Evolutionary conservation across 2,888 invertebrate genomes (phyloP).

Genomic region (Eurytoma adleriae): DNA sequence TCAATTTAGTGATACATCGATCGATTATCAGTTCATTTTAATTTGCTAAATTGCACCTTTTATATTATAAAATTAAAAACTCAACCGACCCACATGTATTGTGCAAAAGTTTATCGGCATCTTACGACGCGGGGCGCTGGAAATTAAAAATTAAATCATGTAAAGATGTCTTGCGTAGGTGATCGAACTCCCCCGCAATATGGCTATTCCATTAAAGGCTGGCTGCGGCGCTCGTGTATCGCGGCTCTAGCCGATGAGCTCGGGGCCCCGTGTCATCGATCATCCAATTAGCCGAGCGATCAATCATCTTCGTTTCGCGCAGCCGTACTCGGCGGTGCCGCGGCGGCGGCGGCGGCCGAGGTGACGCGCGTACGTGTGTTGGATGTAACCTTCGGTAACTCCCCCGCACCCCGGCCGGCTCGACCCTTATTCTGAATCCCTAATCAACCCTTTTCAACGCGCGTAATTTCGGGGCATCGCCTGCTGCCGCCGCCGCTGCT

Average conservation of each 20-base stretch:
- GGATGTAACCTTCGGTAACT: slow-evolving; percentile 35
- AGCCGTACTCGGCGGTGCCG: slow-evolving; percentile 1
- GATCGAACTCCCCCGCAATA: slow-evolving; percentile 27
- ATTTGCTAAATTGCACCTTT: too few species aligned
- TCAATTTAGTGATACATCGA: too few species aligned
- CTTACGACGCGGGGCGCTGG: too few species aligned
- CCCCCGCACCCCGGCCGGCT: slow-evolving; percentile 63
- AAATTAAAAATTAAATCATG: slow-evolving; percentile 46
- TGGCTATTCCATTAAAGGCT: slow-evolving; percentile 48
- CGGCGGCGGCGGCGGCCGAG: slow-evolving; percentile 47
- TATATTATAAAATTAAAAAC: too few species aligned
- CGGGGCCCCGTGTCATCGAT: slow-evolving; percentile 79
- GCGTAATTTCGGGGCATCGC: slow-evolving; percentile 70
- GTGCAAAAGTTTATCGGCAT: background rate
- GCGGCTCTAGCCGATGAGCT: slow-evolving; percentile 63
- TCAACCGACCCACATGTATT: background rate
- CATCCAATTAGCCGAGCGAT: slow-evolving; percentile 86
- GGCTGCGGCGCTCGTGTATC: slow-evolving; percentile 8
- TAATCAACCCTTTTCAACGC: slow-evolving; percentile 76
- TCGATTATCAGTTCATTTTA: too few species aligned
- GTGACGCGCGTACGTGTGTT: slow-evolving; percentile 38
- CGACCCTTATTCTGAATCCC: slow-evolving; percentile 73
- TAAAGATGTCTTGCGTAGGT: slow-evolving; percentile 24
- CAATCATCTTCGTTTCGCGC: slow-evolving; percentile 81
- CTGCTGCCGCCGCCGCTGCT: slow-evolving; percentile 54